A percentile compares a stretch with the other conserved stretches of the same genome.
phyloP scores from a whole-genome alignment of 2,113 vertebrate genomes.

The Rissa tridactyla region DNA sequence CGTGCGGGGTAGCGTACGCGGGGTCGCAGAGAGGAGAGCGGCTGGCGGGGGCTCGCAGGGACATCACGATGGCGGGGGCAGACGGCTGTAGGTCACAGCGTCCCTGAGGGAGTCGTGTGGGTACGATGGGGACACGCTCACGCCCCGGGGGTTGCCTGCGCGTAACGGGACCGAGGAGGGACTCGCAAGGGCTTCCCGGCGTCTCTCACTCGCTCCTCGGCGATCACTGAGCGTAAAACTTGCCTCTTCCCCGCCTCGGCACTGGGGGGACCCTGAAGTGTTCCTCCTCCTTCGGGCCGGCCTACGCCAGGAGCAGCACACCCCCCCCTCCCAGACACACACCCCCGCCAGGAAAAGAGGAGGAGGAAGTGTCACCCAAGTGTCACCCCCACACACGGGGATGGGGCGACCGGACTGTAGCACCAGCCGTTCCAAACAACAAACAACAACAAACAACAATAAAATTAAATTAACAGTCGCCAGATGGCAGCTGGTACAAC shows the following conservation, averaged over 20 bases:
- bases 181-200: constrained; percentile 62
- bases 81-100: background rate
- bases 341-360: background rate
- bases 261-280: background rate
- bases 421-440: constrained; percentile 42
- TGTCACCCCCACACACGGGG: background rate
- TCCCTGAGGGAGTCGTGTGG: background rate
- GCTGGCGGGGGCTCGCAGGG: background rate
- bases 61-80: background rate
- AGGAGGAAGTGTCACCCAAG: background rate
- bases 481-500: constrained; percentile 78
- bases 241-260: background rate
- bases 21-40: background rate
- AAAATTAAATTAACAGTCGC: constrained; percentile 66
- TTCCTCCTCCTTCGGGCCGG: constrained; percentile 21
- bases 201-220: constrained; percentile 55
- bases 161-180: constrained; percentile 67
- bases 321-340: background rate
- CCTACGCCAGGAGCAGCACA: background rate
- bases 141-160: background rate
- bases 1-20: background rate
- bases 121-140: background rate
- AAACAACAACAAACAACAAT: background rate
- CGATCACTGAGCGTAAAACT: constrained; percentile 41
- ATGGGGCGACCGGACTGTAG: background rate